A percentile compares a stretch with the other conserved stretches of the same genome.
Conservation (phyloP, 2,888 invertebrate genomes). For the Meiosimyza decipiens region DNA sequence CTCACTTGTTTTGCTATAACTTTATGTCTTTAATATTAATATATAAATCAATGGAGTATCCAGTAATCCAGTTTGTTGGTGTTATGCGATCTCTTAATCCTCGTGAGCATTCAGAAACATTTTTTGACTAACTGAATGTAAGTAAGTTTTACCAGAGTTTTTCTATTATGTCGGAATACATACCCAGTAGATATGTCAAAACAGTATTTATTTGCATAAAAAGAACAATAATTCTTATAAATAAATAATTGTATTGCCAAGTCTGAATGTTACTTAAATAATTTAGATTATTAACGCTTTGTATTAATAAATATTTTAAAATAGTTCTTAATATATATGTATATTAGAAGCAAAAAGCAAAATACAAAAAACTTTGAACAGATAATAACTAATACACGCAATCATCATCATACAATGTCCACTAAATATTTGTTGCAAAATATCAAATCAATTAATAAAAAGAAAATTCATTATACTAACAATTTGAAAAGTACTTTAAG, state of each 20-base stretch:
- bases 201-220: not conserved
- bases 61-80: too few species aligned
- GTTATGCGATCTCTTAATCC: too few species aligned
- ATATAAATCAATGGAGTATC: too few species aligned
- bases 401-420: constrained; percentile 16
- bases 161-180: too few species aligned
- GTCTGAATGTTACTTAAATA: constrained; percentile 36
- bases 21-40: too few species aligned
- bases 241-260: constrained; percentile 14
- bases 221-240: constrained; percentile 2
- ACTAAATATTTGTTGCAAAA: constrained; percentile 26
- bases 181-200: too few species aligned
- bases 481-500: constrained; percentile 15
- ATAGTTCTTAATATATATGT: not conserved
- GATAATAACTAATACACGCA: constrained; percentile 26
- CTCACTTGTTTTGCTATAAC: too few species aligned
- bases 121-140: too few species aligned
- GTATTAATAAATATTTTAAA: constrained; percentile 25
- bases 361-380: too few species aligned
- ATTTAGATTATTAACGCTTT: constrained; percentile 36
- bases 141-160: too few species aligned
- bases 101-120: too few species aligned
- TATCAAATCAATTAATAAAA: constrained; percentile 10
- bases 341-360: not conserved
- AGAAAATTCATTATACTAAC: constrained; percentile 3